Evolutionary conservation across 2,888 invertebrate genomes (phyloP).

Genomic region (Hypercompe scribonia): DNA sequence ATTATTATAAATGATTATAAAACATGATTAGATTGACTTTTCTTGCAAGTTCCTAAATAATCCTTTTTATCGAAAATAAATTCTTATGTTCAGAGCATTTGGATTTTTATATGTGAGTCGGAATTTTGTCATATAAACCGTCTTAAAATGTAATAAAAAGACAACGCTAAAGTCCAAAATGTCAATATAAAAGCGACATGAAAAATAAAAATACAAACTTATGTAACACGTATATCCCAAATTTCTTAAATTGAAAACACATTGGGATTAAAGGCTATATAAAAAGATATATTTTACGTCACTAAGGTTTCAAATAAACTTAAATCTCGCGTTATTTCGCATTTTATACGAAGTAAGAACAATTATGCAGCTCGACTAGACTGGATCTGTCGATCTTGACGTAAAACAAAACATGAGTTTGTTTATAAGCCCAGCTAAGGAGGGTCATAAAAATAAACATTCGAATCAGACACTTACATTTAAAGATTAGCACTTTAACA

Average conservation of each 20-base stretch:
- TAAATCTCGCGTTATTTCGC: no score
- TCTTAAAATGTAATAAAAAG: slow-evolving; percentile 32
- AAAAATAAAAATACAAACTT: slow-evolving; percentile 17
- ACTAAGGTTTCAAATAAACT: neutral
- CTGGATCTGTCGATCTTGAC: no score
- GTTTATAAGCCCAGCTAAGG: no score
- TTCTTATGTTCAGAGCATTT: neutral
- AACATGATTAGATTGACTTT: neutral
- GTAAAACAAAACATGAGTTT: no score
- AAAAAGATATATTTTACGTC: neutral
- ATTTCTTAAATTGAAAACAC: slow-evolving; percentile 1
- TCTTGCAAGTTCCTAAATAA: neutral
- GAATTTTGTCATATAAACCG: slow-evolving; percentile 33
- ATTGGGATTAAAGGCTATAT: neutral
- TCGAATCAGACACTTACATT: no score
- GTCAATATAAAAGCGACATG: slow-evolving; percentile 34
- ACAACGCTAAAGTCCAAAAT: slow-evolving; percentile 38
- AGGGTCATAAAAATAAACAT: no score
- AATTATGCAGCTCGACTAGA: no score
- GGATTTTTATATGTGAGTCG: slow-evolving; percentile 9
- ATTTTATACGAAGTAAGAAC: no score
- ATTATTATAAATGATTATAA: neutral
- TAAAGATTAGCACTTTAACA: no score
- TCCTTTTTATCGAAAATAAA: neutral
- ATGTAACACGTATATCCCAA: neutral